Conservation (phyloP, 2,113 vertebrate genomes). For the Centropus bengalensis region DNA sequence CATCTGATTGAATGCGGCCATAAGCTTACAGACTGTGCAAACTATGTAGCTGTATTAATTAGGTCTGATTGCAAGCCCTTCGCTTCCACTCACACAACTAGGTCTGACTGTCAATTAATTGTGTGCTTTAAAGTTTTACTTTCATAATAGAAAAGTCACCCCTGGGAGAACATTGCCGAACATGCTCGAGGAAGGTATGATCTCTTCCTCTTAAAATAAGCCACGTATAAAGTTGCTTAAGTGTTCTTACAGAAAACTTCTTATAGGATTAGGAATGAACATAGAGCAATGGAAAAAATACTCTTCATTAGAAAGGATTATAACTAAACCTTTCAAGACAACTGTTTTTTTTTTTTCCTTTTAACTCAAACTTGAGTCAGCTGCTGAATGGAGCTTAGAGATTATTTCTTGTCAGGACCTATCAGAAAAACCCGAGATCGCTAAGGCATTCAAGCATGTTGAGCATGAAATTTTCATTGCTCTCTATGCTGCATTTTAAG, state of each 20-base stretch:
- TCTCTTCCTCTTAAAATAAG: constrained; percentile 8
- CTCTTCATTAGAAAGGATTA: constrained; percentile 35
- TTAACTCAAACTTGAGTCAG: constrained; percentile 12
- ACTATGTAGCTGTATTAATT: background rate
- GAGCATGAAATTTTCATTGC: background rate
- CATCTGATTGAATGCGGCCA: background rate
- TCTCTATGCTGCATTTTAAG: background rate
- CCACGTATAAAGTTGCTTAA: background rate
- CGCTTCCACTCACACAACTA: background rate
- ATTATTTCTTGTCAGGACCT: constrained; percentile 38
- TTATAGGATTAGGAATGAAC: constrained; percentile 20
- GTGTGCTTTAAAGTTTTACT: background rate
- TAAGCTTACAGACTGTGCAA: background rate
- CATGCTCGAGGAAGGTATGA: background rate
- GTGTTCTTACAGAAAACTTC: constrained; percentile 7
- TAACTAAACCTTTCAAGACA: constrained; percentile 14
- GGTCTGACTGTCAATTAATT: background rate
- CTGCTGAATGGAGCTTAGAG: constrained; percentile 24
- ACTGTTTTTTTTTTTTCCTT: background rate
- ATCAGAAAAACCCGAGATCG: background rate
- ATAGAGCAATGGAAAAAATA: background rate
- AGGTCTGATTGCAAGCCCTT: background rate
- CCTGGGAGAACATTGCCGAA: background rate
- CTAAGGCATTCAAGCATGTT: background rate
- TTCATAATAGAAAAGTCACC: background rate